Conservation (phyloP, 2,888 invertebrate species). For the Trichogramma dendrolimi region DNA sequence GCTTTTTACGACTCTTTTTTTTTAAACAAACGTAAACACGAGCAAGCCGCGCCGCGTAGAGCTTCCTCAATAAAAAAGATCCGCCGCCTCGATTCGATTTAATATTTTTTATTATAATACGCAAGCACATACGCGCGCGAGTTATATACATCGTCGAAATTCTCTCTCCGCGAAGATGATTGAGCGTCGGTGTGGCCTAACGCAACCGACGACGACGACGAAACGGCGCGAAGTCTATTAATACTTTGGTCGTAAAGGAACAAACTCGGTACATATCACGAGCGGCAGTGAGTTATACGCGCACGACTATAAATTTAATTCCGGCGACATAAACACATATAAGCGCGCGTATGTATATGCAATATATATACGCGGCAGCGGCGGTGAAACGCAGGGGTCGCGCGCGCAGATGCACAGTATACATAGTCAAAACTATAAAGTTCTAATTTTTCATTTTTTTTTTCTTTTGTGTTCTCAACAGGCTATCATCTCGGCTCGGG, state of each 20-base stretch:
- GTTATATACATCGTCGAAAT: neutral
- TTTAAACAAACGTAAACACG: too few relatives aligned
- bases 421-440: neutral
- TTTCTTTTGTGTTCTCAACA: conserved; percentile 50
- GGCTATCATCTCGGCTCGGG: conserved; percentile 76
- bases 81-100: too few relatives aligned
- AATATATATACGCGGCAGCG: neutral
- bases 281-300: neutral
- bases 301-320: neutral
- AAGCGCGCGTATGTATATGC: neutral
- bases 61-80: too few relatives aligned
- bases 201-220: too few relatives aligned
- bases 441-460: conserved; percentile 5
- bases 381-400: neutral
- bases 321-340: neutral
- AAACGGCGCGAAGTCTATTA: conserved; percentile 4
- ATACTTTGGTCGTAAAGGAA: conserved; percentile 1
- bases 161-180: neutral
- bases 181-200: too few relatives aligned
- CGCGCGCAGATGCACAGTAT: neutral
- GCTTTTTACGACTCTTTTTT: too few relatives aligned
- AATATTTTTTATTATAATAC: too few relatives aligned
- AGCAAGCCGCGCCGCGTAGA: too few relatives aligned
- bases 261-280: neutral
- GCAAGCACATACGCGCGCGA: neutral